Conservation (phyloP, 2,888 invertebrate species). For the Euzophera pinguis region DNA sequence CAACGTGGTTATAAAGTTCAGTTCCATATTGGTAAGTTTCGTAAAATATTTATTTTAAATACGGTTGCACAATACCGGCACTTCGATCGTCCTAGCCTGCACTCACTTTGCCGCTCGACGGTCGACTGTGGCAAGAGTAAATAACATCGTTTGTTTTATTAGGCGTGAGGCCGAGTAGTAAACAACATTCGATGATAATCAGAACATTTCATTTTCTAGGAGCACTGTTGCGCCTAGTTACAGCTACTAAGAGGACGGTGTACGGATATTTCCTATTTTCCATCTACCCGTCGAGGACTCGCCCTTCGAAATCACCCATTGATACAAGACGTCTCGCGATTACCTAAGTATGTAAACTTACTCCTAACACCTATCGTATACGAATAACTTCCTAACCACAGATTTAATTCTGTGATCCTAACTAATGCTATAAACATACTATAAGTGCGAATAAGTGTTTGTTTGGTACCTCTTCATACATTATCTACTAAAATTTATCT, state of each 20-base stretch:
- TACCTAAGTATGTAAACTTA: too few relatives aligned
- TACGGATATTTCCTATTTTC: slow-evolving; percentile 2
- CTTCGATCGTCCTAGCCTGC: slow-evolving; percentile 29
- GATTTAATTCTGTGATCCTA: too few relatives aligned
- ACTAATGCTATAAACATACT: too few relatives aligned
- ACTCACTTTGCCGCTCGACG: slow-evolving; percentile 32
- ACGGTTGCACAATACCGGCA: slow-evolving; percentile 4
- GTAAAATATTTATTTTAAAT: neutral
- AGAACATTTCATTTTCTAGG: slow-evolving; percentile 29
- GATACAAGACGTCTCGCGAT: too few relatives aligned
- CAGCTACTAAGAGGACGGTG: neutral
- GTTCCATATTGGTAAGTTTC: slow-evolving; percentile 50
- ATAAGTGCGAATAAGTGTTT: too few relatives aligned
- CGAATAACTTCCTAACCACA: too few relatives aligned
- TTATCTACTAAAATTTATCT: too few relatives aligned
- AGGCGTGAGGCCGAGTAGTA: slow-evolving; percentile 39
- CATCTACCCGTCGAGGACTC: neutral
- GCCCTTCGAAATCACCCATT: neutral
- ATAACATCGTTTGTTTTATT: slow-evolving; percentile 53
- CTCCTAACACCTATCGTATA: too few relatives aligned
- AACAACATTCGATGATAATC: slow-evolving; percentile 40
- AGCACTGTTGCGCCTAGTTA: neutral
- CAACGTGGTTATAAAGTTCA: slow-evolving; percentile 65
- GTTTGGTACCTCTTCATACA: too few relatives aligned
- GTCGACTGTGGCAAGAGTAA: slow-evolving; percentile 51